Evolutionary conservation across 2,888 invertebrate genomes (phyloP).

Genomic region (Trilocha varians): DNA sequence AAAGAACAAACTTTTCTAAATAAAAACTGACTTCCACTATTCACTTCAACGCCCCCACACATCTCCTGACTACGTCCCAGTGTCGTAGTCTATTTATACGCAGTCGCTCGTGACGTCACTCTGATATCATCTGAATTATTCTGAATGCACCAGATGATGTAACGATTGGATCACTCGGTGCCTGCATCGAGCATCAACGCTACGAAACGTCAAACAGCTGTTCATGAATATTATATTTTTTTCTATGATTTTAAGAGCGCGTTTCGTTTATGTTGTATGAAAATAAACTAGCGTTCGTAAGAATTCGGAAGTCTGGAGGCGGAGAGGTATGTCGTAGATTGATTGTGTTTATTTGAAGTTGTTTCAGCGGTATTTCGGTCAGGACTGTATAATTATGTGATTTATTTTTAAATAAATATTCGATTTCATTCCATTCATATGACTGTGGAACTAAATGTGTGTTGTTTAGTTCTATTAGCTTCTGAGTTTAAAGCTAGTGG

Average conservation of each 20-base stretch:
- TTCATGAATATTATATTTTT: not conserved
- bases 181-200: constrained; percentile 6
- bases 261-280: not conserved
- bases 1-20: too few relatives aligned
- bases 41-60: not conserved
- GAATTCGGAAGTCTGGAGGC: not conserved
- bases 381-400: not conserved
- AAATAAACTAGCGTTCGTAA: not conserved
- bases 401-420: not conserved
- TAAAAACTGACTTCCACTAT: too few relatives aligned
- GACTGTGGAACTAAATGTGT: too few relatives aligned
- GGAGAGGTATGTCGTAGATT: not conserved
- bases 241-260: not conserved
- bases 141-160: constrained; percentile 35
- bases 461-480: too few relatives aligned
- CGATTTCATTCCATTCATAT: too few relatives aligned
- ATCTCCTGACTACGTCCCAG: not conserved
- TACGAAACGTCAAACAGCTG: not conserved
- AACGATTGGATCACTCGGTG: constrained; percentile 32
- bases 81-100: constrained; percentile 20
- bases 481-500: too few relatives aligned
- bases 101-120: constrained; percentile 32
- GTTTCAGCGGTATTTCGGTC: not conserved
- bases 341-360: too few relatives aligned
- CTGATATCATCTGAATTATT: constrained; percentile 32